Percentiles rank a stretch among this genome's conserved stretches.
phyloP scores from a whole-genome alignment of 2,113 vertebrate genomes.

The Paramisgurnus dabryanus region DNA sequence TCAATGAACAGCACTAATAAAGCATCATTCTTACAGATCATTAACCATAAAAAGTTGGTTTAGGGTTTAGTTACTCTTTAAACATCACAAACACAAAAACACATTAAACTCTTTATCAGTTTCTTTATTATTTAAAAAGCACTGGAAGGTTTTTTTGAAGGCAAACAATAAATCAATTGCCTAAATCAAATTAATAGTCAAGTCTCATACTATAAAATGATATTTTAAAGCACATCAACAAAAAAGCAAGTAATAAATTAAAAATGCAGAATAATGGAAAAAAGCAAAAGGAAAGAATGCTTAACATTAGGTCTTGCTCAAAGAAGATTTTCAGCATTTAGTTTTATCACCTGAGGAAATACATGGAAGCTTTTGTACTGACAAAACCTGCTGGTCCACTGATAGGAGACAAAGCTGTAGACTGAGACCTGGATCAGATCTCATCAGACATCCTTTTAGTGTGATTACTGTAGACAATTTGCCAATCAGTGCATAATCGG shows the following conservation, averaged over 20 bases:
- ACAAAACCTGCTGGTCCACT: constrained; percentile 45
- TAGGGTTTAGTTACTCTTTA: too few species aligned
- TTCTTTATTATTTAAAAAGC: constrained; percentile 72
- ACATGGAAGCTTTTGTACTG: constrained; percentile 72
- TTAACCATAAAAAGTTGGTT: too few species aligned
- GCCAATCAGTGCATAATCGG: constrained; percentile 63
- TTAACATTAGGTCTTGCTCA: constrained; percentile 68
- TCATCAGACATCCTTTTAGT: constrained; percentile 39
- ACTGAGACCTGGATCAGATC: constrained; percentile 28
- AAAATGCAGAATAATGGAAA: constrained; percentile 63
- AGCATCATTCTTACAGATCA: too few species aligned
- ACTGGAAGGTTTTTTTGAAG: constrained; percentile 72
- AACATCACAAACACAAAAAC: background rate
- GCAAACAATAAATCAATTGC: constrained; percentile 68
- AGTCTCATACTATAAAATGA: constrained; percentile 72
- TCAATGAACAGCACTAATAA: too few species aligned
- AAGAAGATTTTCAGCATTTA: constrained; percentile 67
- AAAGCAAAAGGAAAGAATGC: constrained; percentile 60
- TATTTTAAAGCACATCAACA: constrained; percentile 74
- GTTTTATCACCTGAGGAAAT: constrained; percentile 77
- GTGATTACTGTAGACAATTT: constrained; percentile 29
- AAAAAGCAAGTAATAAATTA: constrained; percentile 77
- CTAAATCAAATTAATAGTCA: constrained; percentile 66
- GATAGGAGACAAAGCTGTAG: constrained; percentile 16
- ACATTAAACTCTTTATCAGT: constrained; percentile 57